A percentile compares a stretch with the other conserved stretches of the same genome.
phyloP scores from a whole-genome alignment of 2,113 vertebrate genomes.

The Holacanthus passer region DNA sequence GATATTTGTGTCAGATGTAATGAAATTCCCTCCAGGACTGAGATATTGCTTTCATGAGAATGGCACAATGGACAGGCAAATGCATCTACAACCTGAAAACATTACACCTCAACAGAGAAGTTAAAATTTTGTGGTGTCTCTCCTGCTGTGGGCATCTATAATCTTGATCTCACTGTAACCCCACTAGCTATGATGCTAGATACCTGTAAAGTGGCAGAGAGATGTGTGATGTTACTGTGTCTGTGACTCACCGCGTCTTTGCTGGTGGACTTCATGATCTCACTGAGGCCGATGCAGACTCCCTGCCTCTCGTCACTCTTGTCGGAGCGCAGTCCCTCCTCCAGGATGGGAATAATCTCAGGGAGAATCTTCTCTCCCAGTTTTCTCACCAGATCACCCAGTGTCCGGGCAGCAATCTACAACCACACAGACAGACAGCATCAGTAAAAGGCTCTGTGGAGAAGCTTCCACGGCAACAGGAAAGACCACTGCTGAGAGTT shows the following conservation, averaged over 20 bases:
- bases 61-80: too few relatives aligned
- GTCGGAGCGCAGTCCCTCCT: constrained; percentile 93
- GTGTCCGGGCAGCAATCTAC: constrained; percentile 95
- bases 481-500: background rate
- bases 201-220: background rate
- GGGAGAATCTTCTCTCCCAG: constrained; percentile 99
- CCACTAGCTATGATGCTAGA: background rate
- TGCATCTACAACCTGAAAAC: too few relatives aligned
- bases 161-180: background rate
- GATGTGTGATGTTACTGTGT: background rate
- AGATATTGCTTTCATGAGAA: too few relatives aligned
- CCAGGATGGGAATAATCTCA: constrained; percentile 98
- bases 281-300: constrained; percentile 96
- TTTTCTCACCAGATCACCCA: constrained; percentile 97
- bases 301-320: constrained; percentile 98
- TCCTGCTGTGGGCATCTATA: background rate
- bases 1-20: too few relatives aligned
- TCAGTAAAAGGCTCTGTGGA: background rate
- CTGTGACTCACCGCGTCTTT: constrained; percentile 91
- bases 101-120: too few relatives aligned
- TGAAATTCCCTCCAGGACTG: too few relatives aligned
- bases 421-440: background rate
- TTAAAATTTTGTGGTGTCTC: background rate
- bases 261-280: constrained; percentile 99
- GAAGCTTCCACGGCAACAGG: background rate